Base-by-base conservation (phyloP, 2,888 invertebrate genomes). In the Ecliptopera silaceata region DNA sequence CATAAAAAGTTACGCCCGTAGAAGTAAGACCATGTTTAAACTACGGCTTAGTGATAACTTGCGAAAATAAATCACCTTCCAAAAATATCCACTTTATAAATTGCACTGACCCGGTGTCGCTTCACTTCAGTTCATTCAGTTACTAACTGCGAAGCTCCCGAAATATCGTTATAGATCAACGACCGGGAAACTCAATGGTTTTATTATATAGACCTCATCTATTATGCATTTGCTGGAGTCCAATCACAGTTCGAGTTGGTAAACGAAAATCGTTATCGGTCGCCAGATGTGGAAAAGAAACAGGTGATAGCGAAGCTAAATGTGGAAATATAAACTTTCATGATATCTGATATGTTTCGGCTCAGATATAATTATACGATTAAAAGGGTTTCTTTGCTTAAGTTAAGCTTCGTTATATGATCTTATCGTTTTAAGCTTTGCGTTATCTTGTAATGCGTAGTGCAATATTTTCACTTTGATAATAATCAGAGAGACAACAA, bases 201-300 rank as follows among this genome's bases (percentile, higher is more conserved):
- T 84, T 88, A 86, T 86, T 86, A 80, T 26, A 26, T 85, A 83
- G 85, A 77, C 79, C 80, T 84, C 83, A 85, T 89, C 78, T 85
- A 86, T 87, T 82, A 88, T 90, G 84, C 72, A 88, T 83, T 79
- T 81, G 75, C 77, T 68, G 59, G 69, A 76, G 75, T 65, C 82
- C 82, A 84, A 87, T 88, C 77, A 72, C 74, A 73, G 70, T 66
- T 70, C 66, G 66, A 70, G 70, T 61, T 67, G 63, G 74, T 83
- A 82, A 85, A 82, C 80, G 83, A 86, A 87, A 88, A 88, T 88
- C 84, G 84, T 85, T 87, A 84, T 75, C 67, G 66, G 64, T 69
- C 68, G 39, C 54, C 69, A 70, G 75, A 84, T 77, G 67, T 79
- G 65, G 78, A 73, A 58, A 71, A 71, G 51, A 68, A 70, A 31